Evolutionary conservation across 2,888 invertebrate species (phyloP), one percentile per base, ranked within the genome.

Genomic region (Leucania comma): DNA sequence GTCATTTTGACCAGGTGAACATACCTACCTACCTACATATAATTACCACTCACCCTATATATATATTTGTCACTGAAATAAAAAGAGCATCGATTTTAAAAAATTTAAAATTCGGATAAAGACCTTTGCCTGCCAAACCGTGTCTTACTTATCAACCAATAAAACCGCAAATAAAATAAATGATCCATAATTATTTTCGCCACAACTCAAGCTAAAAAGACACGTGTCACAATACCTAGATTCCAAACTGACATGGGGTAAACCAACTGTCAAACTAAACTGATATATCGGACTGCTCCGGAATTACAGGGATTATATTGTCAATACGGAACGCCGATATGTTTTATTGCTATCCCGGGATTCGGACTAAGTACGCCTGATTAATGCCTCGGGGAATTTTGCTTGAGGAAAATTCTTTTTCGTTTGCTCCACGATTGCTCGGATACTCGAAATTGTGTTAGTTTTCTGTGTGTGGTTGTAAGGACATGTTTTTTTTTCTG

Each of bases 231-330:
- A 57, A 48, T 12, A 80, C 42, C 24, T 61, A 46, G 22, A 68
- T 56, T 56, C 32, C 58, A 8, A 73, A 56, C 42, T 63, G 80
- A 83, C 38, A 32, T 32, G 50, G 54, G 75, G 61, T 86, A 75
- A 68, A 17, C 62, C 26, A n/a, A 20, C 71, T 84, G 84, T 86
- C 86, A 76, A 84, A 86, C 71, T 79, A 59, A 81, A 81, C 79
- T 79, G 83, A 84, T 86, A 84, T 86, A 84, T 84, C 65, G 86
- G 64, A 75, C 78, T 62, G 65, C 29, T 67, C 14, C 46, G 66
- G 83, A 76, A 84, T 86, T 75, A 76, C 72, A 9, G 0, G 75
- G 77, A 84, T 84, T 84, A 84, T 72, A 59, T 66, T 84, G 86
- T 84, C 84, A 86, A 84, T 86, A 74, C 61, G 58, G 67, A 66